Evolutionary conservation across 2,888 invertebrate species (phyloP).

Genomic region (Notodonta dromedarius): DNA sequence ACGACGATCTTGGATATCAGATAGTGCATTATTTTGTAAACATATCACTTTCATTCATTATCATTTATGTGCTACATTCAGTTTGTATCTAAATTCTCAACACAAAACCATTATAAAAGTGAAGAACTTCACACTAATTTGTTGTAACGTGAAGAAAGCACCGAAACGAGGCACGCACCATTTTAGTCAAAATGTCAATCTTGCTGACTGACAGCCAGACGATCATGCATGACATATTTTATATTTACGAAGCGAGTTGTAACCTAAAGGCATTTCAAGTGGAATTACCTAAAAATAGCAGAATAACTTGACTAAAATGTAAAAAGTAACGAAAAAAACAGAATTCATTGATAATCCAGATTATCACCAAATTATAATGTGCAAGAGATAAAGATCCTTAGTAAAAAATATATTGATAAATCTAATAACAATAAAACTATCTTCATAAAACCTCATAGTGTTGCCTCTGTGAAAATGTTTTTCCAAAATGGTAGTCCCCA

Average conservation of each 20-base stretch:
- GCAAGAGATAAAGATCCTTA: too few species aligned
- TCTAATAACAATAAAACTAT: too few species aligned
- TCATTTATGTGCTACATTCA: conserved; percentile 58
- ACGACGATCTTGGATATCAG: conserved; percentile 14
- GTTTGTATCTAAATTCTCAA: conserved; percentile 70
- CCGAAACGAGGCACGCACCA: conserved; percentile 46
- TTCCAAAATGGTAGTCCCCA: too few species aligned
- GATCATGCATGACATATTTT: background rate
- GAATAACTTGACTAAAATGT: too few species aligned
- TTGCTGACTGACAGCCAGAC: background rate
- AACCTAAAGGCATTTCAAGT: too few species aligned
- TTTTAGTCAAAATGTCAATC: conserved; percentile 27
- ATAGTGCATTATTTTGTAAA: conserved; percentile 54
- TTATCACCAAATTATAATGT: too few species aligned
- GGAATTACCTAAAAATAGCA: too few species aligned
- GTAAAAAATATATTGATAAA: too few species aligned
- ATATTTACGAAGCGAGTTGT: background rate
- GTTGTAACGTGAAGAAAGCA: conserved; percentile 62
- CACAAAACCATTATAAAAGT: conserved; percentile 60
- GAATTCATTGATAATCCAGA: too few species aligned
- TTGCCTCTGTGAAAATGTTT: too few species aligned
- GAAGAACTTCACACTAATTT: conserved; percentile 80
- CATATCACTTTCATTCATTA: conserved; percentile 45
- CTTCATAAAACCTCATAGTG: too few species aligned
- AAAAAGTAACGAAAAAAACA: too few species aligned